Percentiles rank a stretch among this genome's conserved stretches.
phyloP scores from a whole-genome alignment of 1,140 invertebrate species.

The Paracyclopina nana region DNA sequence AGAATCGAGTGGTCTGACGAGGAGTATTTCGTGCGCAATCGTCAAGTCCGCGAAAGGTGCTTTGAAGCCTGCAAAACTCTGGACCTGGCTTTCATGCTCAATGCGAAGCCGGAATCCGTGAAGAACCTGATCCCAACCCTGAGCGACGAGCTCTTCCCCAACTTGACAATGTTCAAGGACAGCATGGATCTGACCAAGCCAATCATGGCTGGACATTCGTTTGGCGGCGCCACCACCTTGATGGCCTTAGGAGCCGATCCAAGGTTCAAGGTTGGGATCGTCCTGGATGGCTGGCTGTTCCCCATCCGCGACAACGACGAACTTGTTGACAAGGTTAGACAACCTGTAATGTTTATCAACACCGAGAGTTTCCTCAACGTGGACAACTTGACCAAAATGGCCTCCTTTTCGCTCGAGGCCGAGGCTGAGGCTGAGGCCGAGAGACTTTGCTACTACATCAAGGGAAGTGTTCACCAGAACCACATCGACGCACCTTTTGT shows the following conservation, averaged over 20 bases:
- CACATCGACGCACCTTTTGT: conserved; percentile 9
- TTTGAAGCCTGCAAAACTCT: neutral
- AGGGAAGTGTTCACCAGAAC: conserved; percentile 13
- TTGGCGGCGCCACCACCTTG: conserved; percentile 9
- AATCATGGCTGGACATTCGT: neutral
- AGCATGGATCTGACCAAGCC: neutral
- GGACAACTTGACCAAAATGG: conserved; percentile 9
- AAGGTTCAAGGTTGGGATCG: conserved; percentile 1
- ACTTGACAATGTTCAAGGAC: neutral
- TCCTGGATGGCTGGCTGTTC: conserved; percentile 7
- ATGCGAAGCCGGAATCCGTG: neutral
- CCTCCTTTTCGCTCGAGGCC: neutral
- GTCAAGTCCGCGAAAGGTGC: conserved; percentile 5
- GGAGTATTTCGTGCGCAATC: conserved; percentile 4
- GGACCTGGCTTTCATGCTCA: neutral
- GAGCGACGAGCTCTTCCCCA: neutral
- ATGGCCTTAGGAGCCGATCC: neutral
- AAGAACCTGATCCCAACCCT: neutral
- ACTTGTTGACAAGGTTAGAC: neutral
- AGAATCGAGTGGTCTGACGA: neutral
- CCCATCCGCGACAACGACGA: neutral
- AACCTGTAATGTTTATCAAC: conserved; percentile 9
- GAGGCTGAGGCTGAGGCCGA: no score
- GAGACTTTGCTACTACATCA: neutral
- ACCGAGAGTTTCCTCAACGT: neutral